Base-by-base conservation (phyloP, 2,113 vertebrate species). In the Anseranas semipalmata region DNA sequence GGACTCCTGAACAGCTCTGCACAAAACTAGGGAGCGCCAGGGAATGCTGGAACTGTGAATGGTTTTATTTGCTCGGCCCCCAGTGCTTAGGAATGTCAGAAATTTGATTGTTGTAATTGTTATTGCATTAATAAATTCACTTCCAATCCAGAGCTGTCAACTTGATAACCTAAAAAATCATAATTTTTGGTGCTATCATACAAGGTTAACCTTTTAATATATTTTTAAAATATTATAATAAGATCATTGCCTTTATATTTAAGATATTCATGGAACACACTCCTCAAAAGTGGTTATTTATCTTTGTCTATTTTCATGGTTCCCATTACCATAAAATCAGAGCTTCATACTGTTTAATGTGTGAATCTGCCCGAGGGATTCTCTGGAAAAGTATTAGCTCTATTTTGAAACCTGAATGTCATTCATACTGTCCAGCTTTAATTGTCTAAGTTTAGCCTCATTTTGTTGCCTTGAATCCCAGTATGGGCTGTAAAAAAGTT, bases 261-360 rank as follows among this genome's bases (percentile, higher is more conserved):
- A 86, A 45, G 56, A 90, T 55, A 92, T 82, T 76, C 84, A 73
- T 1, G 2, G 79, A 63, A 35, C 32, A 22, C 16, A 24, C 37
- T 91, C 70, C 73, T 93, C 80, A 95, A 89, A 92, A 43, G 39
- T 15, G 11, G 45, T 62, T 94, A 87, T 94, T 89, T 90, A 60
- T 94, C 88, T 94, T 93, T 87, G 87, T 84, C 85, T 86, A 48
- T 94, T 95, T 96, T 87, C 83, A 50, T 82, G 80, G 58, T 77
- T 89, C 6, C 80, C 53, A 85, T 95, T 89, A 96, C 66, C 85
- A 94, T 96, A 96, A 93, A 81, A 90, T 58, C 86, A 0, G 13
- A 90, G 74, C 89, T 92, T 92, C 55, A 81, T 90, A 90, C 66
- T 46, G 68, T 93, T 93, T 94, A 90, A 84, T 95, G 83, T 60